Conservation (phyloP, 2,797 vertebrate genomes). For the Perodicticus potto region DNA sequence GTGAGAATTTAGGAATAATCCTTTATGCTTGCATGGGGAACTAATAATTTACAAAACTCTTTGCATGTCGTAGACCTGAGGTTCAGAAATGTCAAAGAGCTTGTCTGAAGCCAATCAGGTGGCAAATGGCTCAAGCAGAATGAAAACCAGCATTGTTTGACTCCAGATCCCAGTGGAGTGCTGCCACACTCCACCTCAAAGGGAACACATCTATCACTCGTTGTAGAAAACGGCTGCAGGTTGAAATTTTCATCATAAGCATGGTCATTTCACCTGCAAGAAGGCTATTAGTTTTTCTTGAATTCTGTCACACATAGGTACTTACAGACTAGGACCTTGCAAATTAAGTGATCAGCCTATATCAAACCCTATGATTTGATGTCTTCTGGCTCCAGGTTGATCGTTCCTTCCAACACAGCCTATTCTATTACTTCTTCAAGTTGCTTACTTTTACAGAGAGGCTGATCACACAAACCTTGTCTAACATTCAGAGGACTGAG, state of each 20-base stretch:
- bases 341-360: not conserved
- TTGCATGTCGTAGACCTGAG: not conserved
- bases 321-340: too few relatives aligned
- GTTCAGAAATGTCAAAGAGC: not conserved
- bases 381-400: not conserved
- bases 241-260: not conserved
- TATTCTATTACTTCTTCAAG: not conserved
- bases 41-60: not conserved
- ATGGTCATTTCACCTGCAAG: not conserved
- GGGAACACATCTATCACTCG: not conserved
- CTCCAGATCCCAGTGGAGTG: not conserved
- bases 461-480: not conserved
- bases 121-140: not conserved
- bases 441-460: not conserved
- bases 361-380: not conserved
- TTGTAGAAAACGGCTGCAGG: not conserved
- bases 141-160: not conserved
- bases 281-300: not conserved
- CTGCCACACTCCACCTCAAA: not conserved
- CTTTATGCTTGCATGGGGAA: not conserved
- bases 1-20: not conserved
- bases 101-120: not conserved
- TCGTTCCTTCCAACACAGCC: not conserved
- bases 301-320: not conserved
- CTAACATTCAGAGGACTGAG: not conserved